Conservation (phyloP, 2,113 vertebrate species). For the Gadus chalcogrammus region DNA sequence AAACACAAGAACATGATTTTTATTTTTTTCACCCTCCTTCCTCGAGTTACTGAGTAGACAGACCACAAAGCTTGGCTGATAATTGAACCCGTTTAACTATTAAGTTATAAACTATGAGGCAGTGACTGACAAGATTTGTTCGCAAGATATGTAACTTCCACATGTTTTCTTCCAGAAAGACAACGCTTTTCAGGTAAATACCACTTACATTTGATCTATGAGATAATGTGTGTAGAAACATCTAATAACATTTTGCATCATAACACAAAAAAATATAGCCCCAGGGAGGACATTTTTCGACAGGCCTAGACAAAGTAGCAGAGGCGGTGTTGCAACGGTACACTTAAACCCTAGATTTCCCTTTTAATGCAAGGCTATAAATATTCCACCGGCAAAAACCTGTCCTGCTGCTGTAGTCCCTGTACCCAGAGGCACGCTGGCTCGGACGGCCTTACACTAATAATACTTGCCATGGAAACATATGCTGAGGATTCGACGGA, state of each 20-base stretch:
- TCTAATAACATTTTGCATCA: conserved; percentile 42
- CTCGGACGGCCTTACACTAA: conserved; percentile 56
- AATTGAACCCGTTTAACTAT: neutral
- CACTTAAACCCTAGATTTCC: conserved; percentile 74
- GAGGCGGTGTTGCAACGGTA: conserved; percentile 65
- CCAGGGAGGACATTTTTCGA: conserved; percentile 70
- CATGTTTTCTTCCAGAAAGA: conserved; percentile 10
- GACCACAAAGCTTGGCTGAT: neutral
- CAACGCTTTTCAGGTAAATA: conserved; percentile 32
- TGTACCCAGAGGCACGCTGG: conserved; percentile 55
- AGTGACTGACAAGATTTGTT: conserved; percentile 15
- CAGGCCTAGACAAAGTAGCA: conserved; percentile 74
- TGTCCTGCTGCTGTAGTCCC: conserved; percentile 59
- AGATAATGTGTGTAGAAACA: conserved; percentile 54
- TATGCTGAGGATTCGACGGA: conserved; percentile 1
- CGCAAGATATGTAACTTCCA: conserved; percentile 6
- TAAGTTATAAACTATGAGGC: conserved; percentile 18
- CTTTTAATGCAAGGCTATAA: conserved; percentile 78
- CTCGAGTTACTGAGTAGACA: neutral
- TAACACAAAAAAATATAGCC: conserved; percentile 61
- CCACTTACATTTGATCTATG: conserved; percentile 31
- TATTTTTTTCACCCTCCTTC: neutral
- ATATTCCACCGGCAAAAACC: conserved; percentile 73
- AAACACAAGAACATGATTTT: neutral
- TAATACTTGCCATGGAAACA: conserved; percentile 62